phyloP scores from a whole-genome alignment of 2,113 vertebrate species.

The Polypterus bichir region DNA sequence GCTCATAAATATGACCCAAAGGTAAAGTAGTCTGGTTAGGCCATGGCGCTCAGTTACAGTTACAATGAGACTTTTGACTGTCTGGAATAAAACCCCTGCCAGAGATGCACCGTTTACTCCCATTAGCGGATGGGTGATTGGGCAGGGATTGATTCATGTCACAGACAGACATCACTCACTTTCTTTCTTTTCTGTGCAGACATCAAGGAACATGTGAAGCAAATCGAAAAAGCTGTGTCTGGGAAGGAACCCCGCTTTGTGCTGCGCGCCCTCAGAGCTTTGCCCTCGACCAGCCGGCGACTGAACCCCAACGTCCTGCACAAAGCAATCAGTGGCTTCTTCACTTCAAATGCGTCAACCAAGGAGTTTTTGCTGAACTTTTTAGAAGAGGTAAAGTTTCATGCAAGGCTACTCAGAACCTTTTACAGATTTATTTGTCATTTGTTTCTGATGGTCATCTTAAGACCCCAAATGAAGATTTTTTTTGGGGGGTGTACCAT shows the following conservation, averaged over 20 bases:
- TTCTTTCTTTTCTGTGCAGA: constrained; percentile 38
- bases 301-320: constrained; percentile 86
- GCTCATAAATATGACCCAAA: too few relatives aligned
- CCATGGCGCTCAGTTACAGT: too few relatives aligned
- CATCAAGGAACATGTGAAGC: constrained; percentile 90
- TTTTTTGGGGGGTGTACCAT: too few relatives aligned
- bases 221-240: constrained; percentile 87
- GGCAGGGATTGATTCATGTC: accelerated
- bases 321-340: constrained; percentile 79
- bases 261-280: constrained; percentile 70
- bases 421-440: not conserved
- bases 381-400: constrained; percentile 69
- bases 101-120: too few relatives aligned
- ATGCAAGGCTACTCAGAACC: not conserved
- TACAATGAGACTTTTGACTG: too few relatives aligned
- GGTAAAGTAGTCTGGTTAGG: too few relatives aligned
- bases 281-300: constrained; percentile 85
- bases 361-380: constrained; percentile 78
- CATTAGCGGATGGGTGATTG: not conserved
- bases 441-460: not conserved
- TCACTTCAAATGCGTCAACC: constrained; percentile 67
- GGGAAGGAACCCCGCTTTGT: constrained; percentile 94
- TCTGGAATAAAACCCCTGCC: too few relatives aligned
- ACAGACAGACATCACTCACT: not conserved
- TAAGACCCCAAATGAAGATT: not conserved